A percentile compares a stretch with the other conserved stretches of the same genome.
Evolutionary conservation across 2,888 invertebrate genomes (phyloP).

Genomic region (Ophion slaviceki): DNA sequence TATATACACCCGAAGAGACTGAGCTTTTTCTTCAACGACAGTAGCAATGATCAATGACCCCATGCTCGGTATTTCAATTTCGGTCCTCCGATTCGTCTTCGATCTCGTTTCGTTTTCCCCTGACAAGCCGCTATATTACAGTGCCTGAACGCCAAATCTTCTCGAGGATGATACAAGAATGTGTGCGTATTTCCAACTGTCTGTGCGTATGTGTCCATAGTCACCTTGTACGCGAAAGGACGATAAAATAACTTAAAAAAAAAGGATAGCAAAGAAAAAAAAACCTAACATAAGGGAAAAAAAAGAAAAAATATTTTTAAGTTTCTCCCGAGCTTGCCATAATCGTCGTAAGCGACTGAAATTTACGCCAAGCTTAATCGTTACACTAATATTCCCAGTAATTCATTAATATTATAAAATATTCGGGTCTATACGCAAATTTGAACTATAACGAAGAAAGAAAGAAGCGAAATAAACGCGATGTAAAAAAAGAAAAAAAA

Average conservation of each 20-base stretch:
- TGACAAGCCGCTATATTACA: no score
- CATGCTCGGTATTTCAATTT: no score
- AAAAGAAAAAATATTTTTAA: slow-evolving; percentile 17
- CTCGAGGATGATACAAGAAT: no score
- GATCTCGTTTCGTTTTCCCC: no score
- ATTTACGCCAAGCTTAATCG: slow-evolving; percentile 31
- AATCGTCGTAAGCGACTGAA: slow-evolving; percentile 38
- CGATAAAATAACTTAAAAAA: neutral
- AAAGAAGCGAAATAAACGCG: neutral
- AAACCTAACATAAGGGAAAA: neutral
- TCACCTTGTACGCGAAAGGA: neutral
- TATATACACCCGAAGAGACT: no score
- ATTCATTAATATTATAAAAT: slow-evolving; percentile 9
- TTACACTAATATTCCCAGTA: slow-evolving; percentile 6
- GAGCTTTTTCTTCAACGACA: no score
- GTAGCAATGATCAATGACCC: no score
- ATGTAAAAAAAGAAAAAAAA: neutral
- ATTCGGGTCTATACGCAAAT: slow-evolving; percentile 33
- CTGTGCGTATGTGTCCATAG: no score
- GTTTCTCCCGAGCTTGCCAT: slow-evolving; percentile 54
- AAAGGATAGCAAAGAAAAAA: neutral
- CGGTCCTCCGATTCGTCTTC: no score
- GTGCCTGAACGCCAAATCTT: no score
- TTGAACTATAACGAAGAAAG: slow-evolving; percentile 21
- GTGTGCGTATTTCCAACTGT: no score